phyloP scores from a whole-genome alignment of 2,888 invertebrate genomes.

The Phengaris arion region DNA sequence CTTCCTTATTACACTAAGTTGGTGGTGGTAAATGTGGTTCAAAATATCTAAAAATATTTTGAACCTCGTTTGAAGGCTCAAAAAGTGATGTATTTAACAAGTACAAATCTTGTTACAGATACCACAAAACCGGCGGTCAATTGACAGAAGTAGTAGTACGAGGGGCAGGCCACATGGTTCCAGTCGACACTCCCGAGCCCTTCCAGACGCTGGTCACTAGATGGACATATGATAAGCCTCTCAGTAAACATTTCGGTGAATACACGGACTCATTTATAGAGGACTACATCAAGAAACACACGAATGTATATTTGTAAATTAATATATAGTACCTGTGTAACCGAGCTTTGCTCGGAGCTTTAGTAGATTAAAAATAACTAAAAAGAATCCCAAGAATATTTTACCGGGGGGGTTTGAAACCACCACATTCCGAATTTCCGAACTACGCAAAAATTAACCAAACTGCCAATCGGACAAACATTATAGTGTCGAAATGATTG shows the following conservation, averaged over 20 bases:
- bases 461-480: no score
- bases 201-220: conserved; percentile 75
- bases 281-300: conserved; percentile 40
- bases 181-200: conserved; percentile 78
- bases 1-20: no score
- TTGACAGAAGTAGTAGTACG: conserved; percentile 79
- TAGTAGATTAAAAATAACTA: no score
- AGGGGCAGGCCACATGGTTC: conserved; percentile 83
- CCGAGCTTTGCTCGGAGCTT: no score
- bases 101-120: conserved; percentile 53
- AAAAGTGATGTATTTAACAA: not conserved
- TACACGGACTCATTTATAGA: conserved; percentile 36
- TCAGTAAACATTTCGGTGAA: conserved; percentile 44
- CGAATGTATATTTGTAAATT: conserved; percentile 41
- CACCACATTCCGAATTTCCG: no score
- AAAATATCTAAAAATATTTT: not conserved
- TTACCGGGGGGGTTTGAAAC: no score
- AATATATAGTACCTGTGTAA: not conserved
- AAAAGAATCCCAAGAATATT: no score
- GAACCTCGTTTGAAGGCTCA: not conserved
- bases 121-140: conserved; percentile 73
- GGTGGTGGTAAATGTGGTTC: no score
- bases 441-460: no score
- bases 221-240: conserved; percentile 64
- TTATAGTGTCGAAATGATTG: no score